Evolutionary conservation across 2,888 invertebrate genomes (phyloP), one percentile per base, ranked within the genome.

Genomic region (Drosophila engyochracea): DNA sequence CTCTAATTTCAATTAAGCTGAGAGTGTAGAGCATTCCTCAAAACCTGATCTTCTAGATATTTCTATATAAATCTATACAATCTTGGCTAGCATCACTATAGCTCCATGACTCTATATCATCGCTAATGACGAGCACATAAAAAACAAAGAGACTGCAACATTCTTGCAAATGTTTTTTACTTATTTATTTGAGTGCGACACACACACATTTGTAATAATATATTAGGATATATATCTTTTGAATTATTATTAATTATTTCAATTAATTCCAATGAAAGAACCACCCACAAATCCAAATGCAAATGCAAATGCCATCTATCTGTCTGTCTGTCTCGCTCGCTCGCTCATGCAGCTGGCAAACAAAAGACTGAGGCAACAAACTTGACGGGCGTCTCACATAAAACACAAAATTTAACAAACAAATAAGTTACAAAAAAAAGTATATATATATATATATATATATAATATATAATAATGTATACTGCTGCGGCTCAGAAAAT

Each of bases 291-390:
- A 71, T 64, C 57, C 70, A 70, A 78, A 75, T 79, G 51, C 81
- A 67, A 78, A 75, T 79, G 51, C 37, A 57, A 30, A 39, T 55
- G 47, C 25, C 30, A 10, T 30, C 5, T 3, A 12, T 39, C 57
- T 22, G 3, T 33, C 57, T 22, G 3, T 33, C 58, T 49, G 33
- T 52, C 12, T 51, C 14, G 59, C 55, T 51, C 68, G n/a, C 59
- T 44, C 19, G 54, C 28, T 47, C 47, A 16, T 25, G 61, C 79
- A 74, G 70, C 79, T 70, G 70, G 52, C 49, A 83, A 85, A 85
- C 91, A 81, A 91, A 91, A 86, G 91, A 91, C 91, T 91, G 86
- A 86, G 90, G 83, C 76, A 66, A 80, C 85, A 77, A 91, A 91
- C 91, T 83, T 81, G 79, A 39, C 31, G 41, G 77, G 51, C 39